Evolutionary conservation across 1,140 invertebrate genomes (phyloP).

Genomic region (Trachymyrmex septentrionalis): DNA sequence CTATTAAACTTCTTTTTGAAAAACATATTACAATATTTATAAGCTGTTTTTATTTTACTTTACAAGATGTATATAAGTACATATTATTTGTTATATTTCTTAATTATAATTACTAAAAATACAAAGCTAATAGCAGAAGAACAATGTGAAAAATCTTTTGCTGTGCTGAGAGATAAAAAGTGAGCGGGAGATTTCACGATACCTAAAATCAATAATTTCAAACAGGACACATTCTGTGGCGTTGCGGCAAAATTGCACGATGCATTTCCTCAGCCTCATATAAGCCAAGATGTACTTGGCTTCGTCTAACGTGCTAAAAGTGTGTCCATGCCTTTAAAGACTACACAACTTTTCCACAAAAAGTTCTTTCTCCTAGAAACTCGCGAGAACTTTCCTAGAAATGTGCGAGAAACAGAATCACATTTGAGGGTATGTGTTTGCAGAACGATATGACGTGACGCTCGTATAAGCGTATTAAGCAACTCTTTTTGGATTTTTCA

Average conservation of each 20-base stretch:
- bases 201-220: constrained; percentile 43
- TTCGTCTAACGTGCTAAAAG: constrained; percentile 10
- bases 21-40: background rate
- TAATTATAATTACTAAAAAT: background rate
- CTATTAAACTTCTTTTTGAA: background rate
- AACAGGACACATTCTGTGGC: background rate
- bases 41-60: background rate
- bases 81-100: background rate
- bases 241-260: constrained; percentile 12
- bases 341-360: constrained; percentile 7
- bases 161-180: background rate
- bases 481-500: background rate
- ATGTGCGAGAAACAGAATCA: background rate
- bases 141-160: background rate
- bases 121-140: background rate
- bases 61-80: background rate
- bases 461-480: background rate
- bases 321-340: constrained; percentile 9
- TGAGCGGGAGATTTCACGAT: constrained; percentile 23
- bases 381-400: background rate
- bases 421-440: background rate
- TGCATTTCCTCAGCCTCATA: constrained; percentile 38
- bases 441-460: background rate
- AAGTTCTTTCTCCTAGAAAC: background rate
- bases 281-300: constrained; percentile 39